Evolutionary conservation across 2,888 invertebrate genomes (phyloP).

Genomic region (Caenorhabditis japonica): DNA sequence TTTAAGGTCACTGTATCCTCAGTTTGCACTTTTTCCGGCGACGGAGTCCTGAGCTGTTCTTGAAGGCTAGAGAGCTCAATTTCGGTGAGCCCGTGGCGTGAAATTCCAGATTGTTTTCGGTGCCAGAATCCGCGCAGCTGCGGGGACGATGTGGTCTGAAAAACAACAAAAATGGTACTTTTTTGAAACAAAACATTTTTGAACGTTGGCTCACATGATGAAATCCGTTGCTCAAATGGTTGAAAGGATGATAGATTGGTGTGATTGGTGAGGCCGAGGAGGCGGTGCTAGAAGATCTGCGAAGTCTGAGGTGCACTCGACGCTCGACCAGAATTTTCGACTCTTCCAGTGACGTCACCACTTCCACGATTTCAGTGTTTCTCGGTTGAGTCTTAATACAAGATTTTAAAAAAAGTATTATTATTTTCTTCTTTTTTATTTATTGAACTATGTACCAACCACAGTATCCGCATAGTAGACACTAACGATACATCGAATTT

Average conservation of each 20-base stretch:
- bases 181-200: background rate
- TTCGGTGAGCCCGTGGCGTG: conserved; percentile 45
- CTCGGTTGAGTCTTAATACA: conserved; percentile 55
- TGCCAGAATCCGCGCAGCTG: conserved; percentile 61
- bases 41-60: conserved; percentile 36
- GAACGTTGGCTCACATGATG: conserved; percentile 48
- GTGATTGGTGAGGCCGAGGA: conserved; percentile 30
- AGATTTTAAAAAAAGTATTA: background rate
- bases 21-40: conserved; percentile 1
- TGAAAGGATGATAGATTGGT: conserved; percentile 17
- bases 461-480: conserved; percentile 57
- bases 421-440: too few relatives aligned
- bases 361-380: conserved; percentile 52
- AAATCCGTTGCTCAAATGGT: conserved; percentile 31
- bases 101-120: conserved; percentile 45
- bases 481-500: conserved; percentile 52
- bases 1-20: conserved; percentile 11
- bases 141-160: conserved; percentile 46
- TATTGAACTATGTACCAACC: too few relatives aligned
- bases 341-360: conserved; percentile 45
- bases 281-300: conserved; percentile 38
- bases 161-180: too few relatives aligned
- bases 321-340: conserved; percentile 44
- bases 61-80: conserved; percentile 40
- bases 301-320: conserved; percentile 41